Conservation (phyloP, 2,113 vertebrate genomes). For the Danio rerio region DNA sequence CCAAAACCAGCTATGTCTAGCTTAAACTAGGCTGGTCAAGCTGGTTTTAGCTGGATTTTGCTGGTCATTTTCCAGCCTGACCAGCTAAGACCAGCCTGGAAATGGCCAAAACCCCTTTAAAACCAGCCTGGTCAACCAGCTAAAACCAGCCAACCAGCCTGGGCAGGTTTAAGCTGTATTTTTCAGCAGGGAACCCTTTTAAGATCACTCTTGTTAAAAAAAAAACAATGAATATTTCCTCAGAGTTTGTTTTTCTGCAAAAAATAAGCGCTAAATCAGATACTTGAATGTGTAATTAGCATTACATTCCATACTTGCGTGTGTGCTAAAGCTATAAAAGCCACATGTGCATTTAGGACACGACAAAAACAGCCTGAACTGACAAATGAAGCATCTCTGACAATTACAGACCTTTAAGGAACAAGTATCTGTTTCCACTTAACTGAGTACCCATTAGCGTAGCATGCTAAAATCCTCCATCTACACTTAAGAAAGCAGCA, state of each 20-base stretch:
- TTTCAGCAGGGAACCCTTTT: too few relatives aligned
- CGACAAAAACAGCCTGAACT: background rate
- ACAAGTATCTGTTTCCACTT: constrained; percentile 10
- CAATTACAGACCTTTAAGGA: background rate
- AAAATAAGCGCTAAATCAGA: too few relatives aligned
- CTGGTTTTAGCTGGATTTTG: too few relatives aligned
- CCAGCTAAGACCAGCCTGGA: too few relatives aligned
- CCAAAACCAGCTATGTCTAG: too few relatives aligned
- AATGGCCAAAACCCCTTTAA: too few relatives aligned
- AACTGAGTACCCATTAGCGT: background rate
- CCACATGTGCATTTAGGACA: background rate
- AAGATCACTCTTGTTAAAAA: too few relatives aligned
- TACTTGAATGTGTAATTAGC: background rate
- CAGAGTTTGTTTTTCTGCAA: background rate
- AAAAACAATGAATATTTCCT: background rate
- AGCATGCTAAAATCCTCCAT: background rate
- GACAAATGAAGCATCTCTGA: background rate
- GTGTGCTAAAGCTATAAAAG: background rate
- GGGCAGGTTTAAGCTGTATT: too few relatives aligned
- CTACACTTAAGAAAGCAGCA: background rate
- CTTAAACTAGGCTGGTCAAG: too few relatives aligned
- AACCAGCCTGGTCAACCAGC: too few relatives aligned
- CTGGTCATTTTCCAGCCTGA: too few relatives aligned
- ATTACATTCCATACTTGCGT: background rate
- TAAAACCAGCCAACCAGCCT: too few relatives aligned